Percentiles rank a stretch among this genome's conserved stretches.
Conservation (phyloP, 1,140 invertebrate genomes). For the Apocrypta bakeri region DNA sequence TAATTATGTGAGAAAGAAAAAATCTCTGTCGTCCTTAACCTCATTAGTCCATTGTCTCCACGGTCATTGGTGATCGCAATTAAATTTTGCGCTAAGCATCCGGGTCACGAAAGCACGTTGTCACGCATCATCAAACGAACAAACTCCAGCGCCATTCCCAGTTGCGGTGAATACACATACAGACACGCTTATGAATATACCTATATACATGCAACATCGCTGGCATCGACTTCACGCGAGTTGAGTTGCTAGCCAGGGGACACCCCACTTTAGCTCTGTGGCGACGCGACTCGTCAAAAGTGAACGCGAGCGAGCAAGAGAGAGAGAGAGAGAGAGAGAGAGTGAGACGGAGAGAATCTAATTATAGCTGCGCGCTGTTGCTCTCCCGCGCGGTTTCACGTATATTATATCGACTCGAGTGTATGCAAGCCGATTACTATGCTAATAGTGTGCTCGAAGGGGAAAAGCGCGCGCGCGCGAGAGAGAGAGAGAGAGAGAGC, state of each 20-base stretch:
- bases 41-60: not conserved
- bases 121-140: not conserved
- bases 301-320: too few relatives aligned
- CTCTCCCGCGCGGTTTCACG: not conserved
- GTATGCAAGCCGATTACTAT: slow-evolving; percentile 60
- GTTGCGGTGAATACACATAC: too few relatives aligned
- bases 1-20: not conserved
- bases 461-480: not conserved
- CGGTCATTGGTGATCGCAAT: not conserved
- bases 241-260: not conserved
- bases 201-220: not conserved
- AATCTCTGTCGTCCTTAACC: not conserved
- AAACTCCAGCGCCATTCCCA: not conserved
- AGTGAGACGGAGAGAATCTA: slow-evolving; percentile 57
- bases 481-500: not conserved
- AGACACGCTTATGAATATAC: too few relatives aligned
- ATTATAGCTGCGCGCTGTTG: slow-evolving; percentile 58
- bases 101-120: not conserved
- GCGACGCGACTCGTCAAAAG: slow-evolving; percentile 52
- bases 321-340: not conserved
- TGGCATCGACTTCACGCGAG: slow-evolving; percentile 1
- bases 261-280: slow-evolving; percentile 10
- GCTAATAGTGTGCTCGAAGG: slow-evolving; percentile 58
- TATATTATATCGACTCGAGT: not conserved
- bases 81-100: not conserved